Conservation (phyloP, 2,888 invertebrate species). For the Aradus depressus region DNA sequence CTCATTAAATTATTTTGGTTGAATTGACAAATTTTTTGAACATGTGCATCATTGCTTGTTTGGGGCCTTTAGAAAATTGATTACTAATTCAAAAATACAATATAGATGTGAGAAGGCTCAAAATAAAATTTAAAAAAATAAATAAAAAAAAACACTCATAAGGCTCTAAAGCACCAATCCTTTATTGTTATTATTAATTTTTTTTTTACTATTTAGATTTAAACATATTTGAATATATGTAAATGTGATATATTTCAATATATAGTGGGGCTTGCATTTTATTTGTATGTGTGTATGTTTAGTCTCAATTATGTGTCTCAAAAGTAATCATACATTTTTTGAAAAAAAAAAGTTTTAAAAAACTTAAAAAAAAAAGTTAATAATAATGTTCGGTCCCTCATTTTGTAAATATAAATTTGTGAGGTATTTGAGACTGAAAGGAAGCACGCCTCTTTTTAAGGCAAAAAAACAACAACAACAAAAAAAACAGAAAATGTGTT, state of each 20-base stretch:
- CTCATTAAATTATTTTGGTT: slow-evolving; percentile 2
- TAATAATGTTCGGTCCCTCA: slow-evolving; percentile 25
- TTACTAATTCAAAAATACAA: too few species aligned
- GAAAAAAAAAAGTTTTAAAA: slow-evolving; percentile 26
- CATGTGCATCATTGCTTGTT: too few species aligned
- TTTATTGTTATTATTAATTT: slow-evolving; percentile 10
- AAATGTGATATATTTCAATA: slow-evolving; percentile 42
- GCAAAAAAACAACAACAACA: neutral
- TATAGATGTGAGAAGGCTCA: neutral
- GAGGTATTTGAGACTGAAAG: slow-evolving; percentile 40
- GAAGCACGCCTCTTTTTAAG: slow-evolving; percentile 32
- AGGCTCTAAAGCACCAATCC: slow-evolving; percentile 13
- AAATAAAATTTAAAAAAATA: slow-evolving; percentile 36
- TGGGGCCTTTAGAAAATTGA: too few species aligned
- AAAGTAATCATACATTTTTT: too few species aligned
- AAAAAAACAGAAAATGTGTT: neutral
- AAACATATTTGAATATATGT: slow-evolving; percentile 28
- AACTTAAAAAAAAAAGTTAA: slow-evolving; percentile 28
- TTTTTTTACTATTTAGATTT: slow-evolving; percentile 29
- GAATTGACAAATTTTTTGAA: slow-evolving; percentile 8
- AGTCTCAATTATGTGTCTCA: slow-evolving; percentile 24
- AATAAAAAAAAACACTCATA: slow-evolving; percentile 33
- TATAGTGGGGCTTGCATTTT: slow-evolving; percentile 36
- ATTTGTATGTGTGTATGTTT: slow-evolving; percentile 30
- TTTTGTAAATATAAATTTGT: slow-evolving; percentile 27